Evolutionary conservation across 2,797 vertebrate genomes (phyloP).

Genomic region (Malacoctenus gilli): DNA sequence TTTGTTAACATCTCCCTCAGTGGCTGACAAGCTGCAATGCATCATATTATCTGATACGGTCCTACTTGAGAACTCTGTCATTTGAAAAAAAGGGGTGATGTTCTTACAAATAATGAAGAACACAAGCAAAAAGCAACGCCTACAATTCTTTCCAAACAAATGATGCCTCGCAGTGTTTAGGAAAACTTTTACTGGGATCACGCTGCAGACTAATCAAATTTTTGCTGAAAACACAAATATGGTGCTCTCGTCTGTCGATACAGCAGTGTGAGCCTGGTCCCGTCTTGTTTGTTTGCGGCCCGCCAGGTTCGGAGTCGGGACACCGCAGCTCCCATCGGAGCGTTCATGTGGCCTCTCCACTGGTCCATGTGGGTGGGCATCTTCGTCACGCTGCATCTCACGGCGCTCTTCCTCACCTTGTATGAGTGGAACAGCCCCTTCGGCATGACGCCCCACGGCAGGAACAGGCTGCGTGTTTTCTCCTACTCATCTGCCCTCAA

Average conservation of each 20-base stretch:
- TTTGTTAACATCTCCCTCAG: slow-evolving; percentile 51
- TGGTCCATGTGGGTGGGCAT: slow-evolving; percentile 98
- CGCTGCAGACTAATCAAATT: slow-evolving; percentile 4
- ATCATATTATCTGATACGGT: slow-evolving; percentile 39
- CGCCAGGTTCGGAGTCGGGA: slow-evolving; percentile 86
- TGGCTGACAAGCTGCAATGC: slow-evolving; percentile 39
- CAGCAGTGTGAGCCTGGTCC: background rate
- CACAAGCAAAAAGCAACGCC: slow-evolving; percentile 15
- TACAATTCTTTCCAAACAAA: background rate
- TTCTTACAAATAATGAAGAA: too few species aligned
- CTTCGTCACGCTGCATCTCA: slow-evolving; percentile 92
- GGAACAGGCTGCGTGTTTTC: slow-evolving; percentile 90
- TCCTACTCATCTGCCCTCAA: slow-evolving; percentile 96
- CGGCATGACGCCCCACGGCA: slow-evolving; percentile 92
- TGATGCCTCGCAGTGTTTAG: slow-evolving; percentile 11
- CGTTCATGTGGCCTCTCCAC: slow-evolving; percentile 97
- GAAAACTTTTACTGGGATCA: slow-evolving; percentile 8
- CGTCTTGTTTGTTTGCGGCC: slow-evolving; percentile 17
- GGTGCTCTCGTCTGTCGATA: background rate
- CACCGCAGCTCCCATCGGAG: slow-evolving; percentile 90
- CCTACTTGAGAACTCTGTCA: slow-evolving; percentile 37
- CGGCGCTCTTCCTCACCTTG: slow-evolving; percentile 93
- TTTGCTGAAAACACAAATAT: background rate
- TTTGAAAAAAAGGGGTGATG: slow-evolving; percentile 29
- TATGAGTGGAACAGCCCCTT: slow-evolving; percentile 98